Conservation (phyloP, 2,797 vertebrate genomes). For the Pyrocephalus nanus region DNA sequence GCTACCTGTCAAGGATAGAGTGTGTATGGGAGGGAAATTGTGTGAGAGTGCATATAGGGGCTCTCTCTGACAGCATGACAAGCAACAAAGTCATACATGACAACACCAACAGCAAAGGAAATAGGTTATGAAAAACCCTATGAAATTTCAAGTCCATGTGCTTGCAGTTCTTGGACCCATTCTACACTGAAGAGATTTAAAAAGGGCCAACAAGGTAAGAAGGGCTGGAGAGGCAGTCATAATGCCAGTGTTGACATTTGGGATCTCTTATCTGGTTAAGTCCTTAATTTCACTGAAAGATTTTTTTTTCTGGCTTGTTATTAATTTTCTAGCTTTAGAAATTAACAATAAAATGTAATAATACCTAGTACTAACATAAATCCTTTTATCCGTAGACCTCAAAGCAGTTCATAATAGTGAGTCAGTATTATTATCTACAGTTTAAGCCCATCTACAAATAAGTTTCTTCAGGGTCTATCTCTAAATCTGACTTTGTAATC, state of each 20-base stretch:
- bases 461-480: slow-evolving; percentile 61
- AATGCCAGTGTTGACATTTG: neutral
- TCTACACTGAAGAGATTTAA: neutral
- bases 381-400: slow-evolving; percentile 62
- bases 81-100: neutral
- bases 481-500: slow-evolving; percentile 55
- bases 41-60: neutral
- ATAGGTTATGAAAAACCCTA: neutral
- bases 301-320: neutral
- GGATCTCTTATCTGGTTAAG: slow-evolving; percentile 22
- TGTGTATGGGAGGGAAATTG: neutral
- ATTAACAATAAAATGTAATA: slow-evolving; percentile 58
- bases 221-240: neutral
- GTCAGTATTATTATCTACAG: slow-evolving; percentile 52
- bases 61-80: neutral
- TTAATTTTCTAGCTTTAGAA: slow-evolving; percentile 44
- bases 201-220: slow-evolving; percentile 3
- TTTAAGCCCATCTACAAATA: slow-evolving; percentile 62
- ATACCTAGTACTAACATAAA: slow-evolving; percentile 32
- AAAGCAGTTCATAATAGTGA: slow-evolving; percentile 55
- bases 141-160: neutral
- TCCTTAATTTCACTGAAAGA: slow-evolving; percentile 13
- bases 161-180: neutral
- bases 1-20: slow-evolving; percentile 28
- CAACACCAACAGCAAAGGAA: slow-evolving; percentile 19